Conservation (phyloP, 2,888 invertebrate species). For the Rotaria magnacalcarata region DNA sequence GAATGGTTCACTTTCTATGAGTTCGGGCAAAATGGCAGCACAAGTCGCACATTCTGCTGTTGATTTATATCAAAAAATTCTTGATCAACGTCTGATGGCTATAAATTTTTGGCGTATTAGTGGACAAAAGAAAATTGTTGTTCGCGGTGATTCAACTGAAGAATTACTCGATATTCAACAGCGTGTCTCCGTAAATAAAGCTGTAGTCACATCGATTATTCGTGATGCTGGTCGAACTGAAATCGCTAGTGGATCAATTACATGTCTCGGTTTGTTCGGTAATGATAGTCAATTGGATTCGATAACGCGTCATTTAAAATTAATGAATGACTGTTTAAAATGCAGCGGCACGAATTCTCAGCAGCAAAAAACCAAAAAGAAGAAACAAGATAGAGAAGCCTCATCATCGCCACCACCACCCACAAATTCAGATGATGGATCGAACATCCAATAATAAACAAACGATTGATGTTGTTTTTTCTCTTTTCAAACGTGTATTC, state of each 20-base stretch:
- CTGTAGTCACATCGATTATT: slow-evolving; percentile 70
- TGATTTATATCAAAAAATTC: slow-evolving; percentile 37
- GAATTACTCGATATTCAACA: slow-evolving; percentile 69
- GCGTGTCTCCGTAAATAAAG: slow-evolving; percentile 67
- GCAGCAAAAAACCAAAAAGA: neutral
- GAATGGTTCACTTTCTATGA: slow-evolving; percentile 42
- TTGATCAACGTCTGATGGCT: slow-evolving; percentile 27
- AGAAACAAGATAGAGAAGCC: neutral
- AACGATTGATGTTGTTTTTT: neutral
- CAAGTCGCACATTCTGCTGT: slow-evolving; percentile 44
- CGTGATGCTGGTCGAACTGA: slow-evolving; percentile 89
- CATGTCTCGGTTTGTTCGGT: slow-evolving; percentile 75
- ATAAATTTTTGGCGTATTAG: slow-evolving; percentile 65
- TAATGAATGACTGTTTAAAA: slow-evolving; percentile 12
- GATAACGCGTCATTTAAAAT: slow-evolving; percentile 22
- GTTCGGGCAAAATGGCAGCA: slow-evolving; percentile 39
- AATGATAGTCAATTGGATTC: neutral
- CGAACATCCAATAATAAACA: neutral
- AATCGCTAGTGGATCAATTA: slow-evolving; percentile 78
- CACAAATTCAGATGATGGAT: neutral
- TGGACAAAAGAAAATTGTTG: slow-evolving; percentile 81
- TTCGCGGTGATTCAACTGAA: slow-evolving; percentile 73
- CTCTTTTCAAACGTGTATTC: neutral
- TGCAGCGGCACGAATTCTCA: neutral
- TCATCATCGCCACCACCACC: neutral